Conservation (phyloP, 2,797 vertebrate species). For the Cryptoprocta ferox region DNA sequence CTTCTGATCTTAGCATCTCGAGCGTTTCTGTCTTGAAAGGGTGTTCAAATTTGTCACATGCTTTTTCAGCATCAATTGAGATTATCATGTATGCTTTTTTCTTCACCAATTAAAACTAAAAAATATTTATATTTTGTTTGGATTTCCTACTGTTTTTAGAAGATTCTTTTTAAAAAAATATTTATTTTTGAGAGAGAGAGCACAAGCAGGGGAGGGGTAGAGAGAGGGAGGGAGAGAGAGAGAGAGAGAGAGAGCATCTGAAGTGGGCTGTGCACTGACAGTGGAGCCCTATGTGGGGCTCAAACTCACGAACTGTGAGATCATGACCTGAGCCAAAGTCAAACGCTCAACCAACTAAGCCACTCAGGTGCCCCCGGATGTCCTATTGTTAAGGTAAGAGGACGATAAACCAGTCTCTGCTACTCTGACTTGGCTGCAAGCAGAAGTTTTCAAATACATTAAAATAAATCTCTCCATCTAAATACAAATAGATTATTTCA, state of each 20-base stretch:
- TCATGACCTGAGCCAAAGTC: too few species aligned
- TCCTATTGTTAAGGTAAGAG: neutral
- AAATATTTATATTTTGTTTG: neutral
- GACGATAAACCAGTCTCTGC: neutral
- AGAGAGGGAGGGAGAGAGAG: too few species aligned
- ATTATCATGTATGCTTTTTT: neutral
- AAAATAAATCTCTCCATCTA: neutral
- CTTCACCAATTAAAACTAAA: neutral
- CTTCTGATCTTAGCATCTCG: neutral
- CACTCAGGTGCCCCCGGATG: neutral
- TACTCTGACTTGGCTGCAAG: neutral
- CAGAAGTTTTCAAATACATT: neutral
- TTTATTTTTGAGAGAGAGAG: too few species aligned
- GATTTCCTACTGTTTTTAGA: neutral
- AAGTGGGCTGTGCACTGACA: too few species aligned
- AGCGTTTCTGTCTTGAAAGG: neutral
- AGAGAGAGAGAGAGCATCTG: too few species aligned
- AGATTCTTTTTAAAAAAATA: too few species aligned
- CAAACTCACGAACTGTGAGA: too few species aligned
- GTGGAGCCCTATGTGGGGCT: too few species aligned
- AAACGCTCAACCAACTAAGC: too few species aligned
- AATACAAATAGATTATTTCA: neutral
- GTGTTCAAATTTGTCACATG: neutral
- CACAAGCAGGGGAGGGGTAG: too few species aligned
- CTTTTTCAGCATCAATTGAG: neutral